These are phyloP conservation scores for Sciurus carolinensis DNA, from an alignment of 2,797 vertebrate species.

Conservation along the genomic window DNA sequence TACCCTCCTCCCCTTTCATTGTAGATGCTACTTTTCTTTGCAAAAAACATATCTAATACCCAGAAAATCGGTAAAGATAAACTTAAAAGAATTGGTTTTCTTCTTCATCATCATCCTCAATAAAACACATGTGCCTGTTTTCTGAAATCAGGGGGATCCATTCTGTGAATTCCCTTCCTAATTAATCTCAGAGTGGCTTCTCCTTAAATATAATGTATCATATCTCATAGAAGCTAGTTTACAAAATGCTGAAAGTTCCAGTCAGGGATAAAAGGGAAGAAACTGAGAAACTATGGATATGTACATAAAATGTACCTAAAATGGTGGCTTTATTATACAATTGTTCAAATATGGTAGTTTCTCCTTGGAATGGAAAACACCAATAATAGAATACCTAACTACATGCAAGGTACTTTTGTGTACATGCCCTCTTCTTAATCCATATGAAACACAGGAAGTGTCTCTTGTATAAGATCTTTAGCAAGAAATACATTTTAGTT, in stretches of 20 bases:
- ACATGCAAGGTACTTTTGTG: not conserved
- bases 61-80: not conserved
- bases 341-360: not conserved
- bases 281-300: not conserved
- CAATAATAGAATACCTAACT: not conserved
- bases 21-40: not conserved
- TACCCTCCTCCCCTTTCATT: not conserved
- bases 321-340: not conserved
- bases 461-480: not conserved
- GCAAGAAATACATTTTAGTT: slow-evolving; percentile 38
- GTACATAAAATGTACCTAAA: not conserved
- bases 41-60: not conserved
- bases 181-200: not conserved
- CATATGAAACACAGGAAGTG: not conserved
- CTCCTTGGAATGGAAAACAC: not conserved
- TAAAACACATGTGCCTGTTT: not conserved
- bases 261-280: not conserved
- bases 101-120: not conserved
- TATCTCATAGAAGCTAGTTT: not conserved
- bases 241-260: not conserved
- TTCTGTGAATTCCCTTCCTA: not conserved
- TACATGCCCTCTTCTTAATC: not conserved
- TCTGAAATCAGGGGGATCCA: not conserved
- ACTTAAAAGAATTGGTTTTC: not conserved
- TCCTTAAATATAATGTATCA: not conserved